Percentiles rank a stretch among this genome's conserved stretches.
Conservation (phyloP, 2,888 invertebrate species). For the Tetramorium bicarinatum region DNA sequence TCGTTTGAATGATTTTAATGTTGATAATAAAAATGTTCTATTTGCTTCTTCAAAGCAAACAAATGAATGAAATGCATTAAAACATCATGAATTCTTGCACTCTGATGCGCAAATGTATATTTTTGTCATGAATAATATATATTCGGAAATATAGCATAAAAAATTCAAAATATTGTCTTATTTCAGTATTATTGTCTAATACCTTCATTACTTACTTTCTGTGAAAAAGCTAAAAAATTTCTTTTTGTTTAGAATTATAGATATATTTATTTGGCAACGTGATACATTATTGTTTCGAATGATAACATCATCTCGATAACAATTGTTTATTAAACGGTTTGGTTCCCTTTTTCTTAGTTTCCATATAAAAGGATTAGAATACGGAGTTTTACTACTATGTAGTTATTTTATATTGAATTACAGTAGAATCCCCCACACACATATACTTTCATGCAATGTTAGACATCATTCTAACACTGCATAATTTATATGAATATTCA, state of each 20-base stretch:
- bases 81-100: constrained; percentile 37
- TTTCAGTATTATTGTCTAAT: background rate
- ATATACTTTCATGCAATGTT: constrained; percentile 16
- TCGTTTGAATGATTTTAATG: constrained; percentile 71
- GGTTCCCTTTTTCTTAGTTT: constrained; percentile 70
- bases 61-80: constrained; percentile 43
- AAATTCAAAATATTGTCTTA: constrained; percentile 12
- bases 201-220: background rate
- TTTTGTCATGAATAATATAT: constrained; percentile 47
- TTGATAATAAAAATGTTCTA: constrained; percentile 68
- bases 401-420: constrained; percentile 35
- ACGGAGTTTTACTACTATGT: constrained; percentile 60
- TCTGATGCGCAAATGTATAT: constrained; percentile 46
- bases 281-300: constrained; percentile 71
- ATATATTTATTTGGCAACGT: constrained; percentile 78
- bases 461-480: background rate
- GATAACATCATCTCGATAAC: constrained; percentile 69
- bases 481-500: constrained; percentile 2
- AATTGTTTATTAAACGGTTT: constrained; percentile 70
- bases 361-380: constrained; percentile 70
- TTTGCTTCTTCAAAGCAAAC: constrained; percentile 45
- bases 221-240: background rate
- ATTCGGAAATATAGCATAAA: constrained; percentile 37
- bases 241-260: constrained; percentile 54
- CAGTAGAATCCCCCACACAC: constrained; percentile 33